Conservation (phyloP, 2,797 vertebrate species). For the Emydoidea blandingii region DNA sequence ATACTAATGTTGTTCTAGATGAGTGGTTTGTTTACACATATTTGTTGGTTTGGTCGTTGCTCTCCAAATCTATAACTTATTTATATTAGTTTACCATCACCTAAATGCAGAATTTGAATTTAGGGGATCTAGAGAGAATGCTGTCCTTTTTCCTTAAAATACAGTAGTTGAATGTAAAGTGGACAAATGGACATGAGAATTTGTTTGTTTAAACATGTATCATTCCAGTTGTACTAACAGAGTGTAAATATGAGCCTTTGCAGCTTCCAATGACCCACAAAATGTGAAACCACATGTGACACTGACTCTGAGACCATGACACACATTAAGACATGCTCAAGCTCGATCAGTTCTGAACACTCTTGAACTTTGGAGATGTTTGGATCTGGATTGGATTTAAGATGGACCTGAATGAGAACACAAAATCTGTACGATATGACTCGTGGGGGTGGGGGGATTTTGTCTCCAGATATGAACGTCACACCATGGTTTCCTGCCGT, state of each 20-base stretch:
- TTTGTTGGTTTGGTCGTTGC: constrained; percentile 45
- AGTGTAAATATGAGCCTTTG: background rate
- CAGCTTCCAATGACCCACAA: background rate
- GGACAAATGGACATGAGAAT: background rate
- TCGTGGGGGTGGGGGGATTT: background rate
- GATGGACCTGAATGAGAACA: background rate
- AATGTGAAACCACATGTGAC: background rate
- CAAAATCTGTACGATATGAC: background rate
- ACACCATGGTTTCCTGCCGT: background rate
- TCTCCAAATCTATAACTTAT: constrained; percentile 28
- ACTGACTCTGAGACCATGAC: background rate
- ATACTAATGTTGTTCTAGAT: constrained; percentile 29
- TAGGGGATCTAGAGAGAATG: background rate
- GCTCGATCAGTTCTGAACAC: background rate
- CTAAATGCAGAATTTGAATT: constrained; percentile 51
- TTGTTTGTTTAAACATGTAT: background rate
- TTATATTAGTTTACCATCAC: constrained; percentile 42
- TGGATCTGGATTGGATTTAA: background rate
- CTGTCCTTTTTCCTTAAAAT: background rate
- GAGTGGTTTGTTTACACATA: constrained; percentile 62
- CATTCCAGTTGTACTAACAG: background rate
- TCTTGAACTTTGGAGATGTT: background rate
- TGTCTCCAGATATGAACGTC: background rate
- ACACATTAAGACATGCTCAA: background rate
- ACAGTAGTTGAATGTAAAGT: background rate